Evolutionary conservation across 2,888 invertebrate species (phyloP), one percentile per base, ranked within the genome.

Genomic region (Luperina nickerlii): DNA sequence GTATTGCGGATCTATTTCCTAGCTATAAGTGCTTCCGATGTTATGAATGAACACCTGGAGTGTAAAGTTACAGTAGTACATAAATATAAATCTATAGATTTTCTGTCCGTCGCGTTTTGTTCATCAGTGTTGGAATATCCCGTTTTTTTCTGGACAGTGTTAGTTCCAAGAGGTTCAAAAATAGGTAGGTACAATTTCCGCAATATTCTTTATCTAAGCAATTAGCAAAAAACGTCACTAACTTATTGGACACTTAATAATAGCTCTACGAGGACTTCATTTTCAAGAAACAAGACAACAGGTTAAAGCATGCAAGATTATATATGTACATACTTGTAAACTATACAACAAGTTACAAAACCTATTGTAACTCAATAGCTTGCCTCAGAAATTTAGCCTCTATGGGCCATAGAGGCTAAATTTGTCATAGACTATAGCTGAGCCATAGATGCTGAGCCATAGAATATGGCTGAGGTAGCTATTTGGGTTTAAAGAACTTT

Each of bases 1-100:
- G 70, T 83, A 81, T 82, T 83, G 79, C 66, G 76, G 76, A 87
- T 87, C 85, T 84, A 88, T 88, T 83, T 87, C 75, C 89, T 86
- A 87, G 83, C 74, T 82, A 9, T 78, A 86, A 88, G 82, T 90
- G 85, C 78, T 88, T 83, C 82, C 78, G 79, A 83, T 75, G 69
- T 80, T 80, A 79, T 88, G 76, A 77, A 79, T 79, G 73, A 81
- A 84, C 78, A 87, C 38, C 67, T 84, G 81, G 76, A 69, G 71
- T 75, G 60, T 84, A 63, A 68, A 76, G 54, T 84, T 84, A 63
- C 62, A 45, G 57, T 65, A 27, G 15, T 63, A 74, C 18, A 32
- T 42, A 42, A 27, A 74, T 51, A 24, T 27, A 69, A 15, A 62
- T 38, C 38, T 38, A 38, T 38, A 7, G 38, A 38, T 38, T 38